Conservation (phyloP, 2,113 vertebrate genomes). For the Scytalopus superciliaris region DNA sequence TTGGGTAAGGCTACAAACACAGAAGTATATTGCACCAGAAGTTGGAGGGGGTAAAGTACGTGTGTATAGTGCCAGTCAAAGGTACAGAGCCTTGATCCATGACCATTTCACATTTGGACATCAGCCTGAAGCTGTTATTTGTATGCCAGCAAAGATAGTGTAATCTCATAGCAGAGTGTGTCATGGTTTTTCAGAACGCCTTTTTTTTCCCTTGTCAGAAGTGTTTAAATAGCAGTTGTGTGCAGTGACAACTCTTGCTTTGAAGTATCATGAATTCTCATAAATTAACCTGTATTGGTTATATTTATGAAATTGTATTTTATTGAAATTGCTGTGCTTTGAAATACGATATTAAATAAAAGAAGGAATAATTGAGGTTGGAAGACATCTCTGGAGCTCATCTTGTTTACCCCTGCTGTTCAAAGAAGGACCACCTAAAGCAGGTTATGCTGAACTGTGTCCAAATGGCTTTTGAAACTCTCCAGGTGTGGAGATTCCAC, state of each 20-base stretch:
- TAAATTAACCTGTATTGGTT: not conserved
- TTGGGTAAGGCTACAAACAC: not conserved
- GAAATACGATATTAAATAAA: not conserved
- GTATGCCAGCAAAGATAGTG: not conserved
- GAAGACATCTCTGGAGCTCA: not conserved
- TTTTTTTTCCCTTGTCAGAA: not conserved
- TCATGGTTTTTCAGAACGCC: not conserved
- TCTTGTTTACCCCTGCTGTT: not conserved
- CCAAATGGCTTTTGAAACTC: not conserved
- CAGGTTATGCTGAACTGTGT: not conserved
- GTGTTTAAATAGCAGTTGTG: not conserved
- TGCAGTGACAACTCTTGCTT: not conserved
- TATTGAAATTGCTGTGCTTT: not conserved
- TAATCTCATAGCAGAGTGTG: not conserved
- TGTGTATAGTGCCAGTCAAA: not conserved
- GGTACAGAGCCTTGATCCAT: constrained; percentile 13
- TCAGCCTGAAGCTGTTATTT: not conserved
- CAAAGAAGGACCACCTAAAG: not conserved
- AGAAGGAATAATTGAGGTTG: not conserved
- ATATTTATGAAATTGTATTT: not conserved
- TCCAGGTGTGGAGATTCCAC: not conserved
- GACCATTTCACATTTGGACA: not conserved
- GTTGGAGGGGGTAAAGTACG: not conserved
- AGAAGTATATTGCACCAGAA: not conserved
- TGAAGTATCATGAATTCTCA: not conserved